Percentiles rank a stretch among this genome's conserved stretches.
Evolutionary conservation across 2,797 vertebrate genomes (phyloP).

Genomic region (Sebastes itinus): DNA sequence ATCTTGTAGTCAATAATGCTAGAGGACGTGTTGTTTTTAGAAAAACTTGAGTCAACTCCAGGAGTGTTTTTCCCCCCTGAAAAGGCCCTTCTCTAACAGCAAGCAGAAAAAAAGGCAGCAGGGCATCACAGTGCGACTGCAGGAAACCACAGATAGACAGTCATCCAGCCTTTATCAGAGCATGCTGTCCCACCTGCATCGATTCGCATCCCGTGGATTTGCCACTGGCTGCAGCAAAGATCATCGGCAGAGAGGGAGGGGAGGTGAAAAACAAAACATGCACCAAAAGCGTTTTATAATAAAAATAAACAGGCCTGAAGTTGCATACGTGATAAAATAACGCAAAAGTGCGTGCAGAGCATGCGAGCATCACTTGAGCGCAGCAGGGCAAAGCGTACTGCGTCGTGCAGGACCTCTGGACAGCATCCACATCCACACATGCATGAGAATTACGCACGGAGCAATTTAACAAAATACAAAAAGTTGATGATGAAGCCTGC

Average conservation of each 20-base stretch:
- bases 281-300: neutral
- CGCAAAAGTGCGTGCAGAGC: slow-evolving; percentile 12
- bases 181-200: slow-evolving; percentile 62
- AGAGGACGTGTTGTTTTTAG: slow-evolving; percentile 54
- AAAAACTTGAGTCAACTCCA: slow-evolving; percentile 53
- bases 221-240: slow-evolving; percentile 31
- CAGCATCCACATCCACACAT: neutral
- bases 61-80: neutral
- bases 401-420: slow-evolving; percentile 29
- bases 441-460: slow-evolving; percentile 21
- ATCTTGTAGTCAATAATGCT: slow-evolving; percentile 55
- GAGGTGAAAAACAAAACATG: neutral
- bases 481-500: slow-evolving; percentile 40
- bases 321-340: slow-evolving; percentile 5
- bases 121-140: slow-evolving; percentile 45
- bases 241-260: neutral
- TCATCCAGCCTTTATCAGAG: slow-evolving; percentile 40
- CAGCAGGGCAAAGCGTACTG: neutral
- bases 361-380: neutral
- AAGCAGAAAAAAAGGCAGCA: neutral
- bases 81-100: neutral
- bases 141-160: slow-evolving; percentile 26
- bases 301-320: neutral
- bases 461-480: neutral
- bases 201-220: slow-evolving; percentile 43